phyloP scores from a whole-genome alignment of 2,888 invertebrate species.

The Netelia melanura region DNA sequence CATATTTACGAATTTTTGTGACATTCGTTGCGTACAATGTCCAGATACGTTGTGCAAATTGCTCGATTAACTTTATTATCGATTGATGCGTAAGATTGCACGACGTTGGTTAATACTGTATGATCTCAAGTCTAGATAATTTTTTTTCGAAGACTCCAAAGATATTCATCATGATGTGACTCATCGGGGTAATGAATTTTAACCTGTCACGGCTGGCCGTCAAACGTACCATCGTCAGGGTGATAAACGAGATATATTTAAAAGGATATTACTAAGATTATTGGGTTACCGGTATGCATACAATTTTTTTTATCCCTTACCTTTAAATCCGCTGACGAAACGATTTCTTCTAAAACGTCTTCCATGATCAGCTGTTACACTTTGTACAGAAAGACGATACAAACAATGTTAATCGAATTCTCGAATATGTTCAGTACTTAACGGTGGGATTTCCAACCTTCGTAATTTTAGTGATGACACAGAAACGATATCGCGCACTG shows the following conservation, averaged over 20 bases:
- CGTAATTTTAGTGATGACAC: neutral
- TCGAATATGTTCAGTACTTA: neutral
- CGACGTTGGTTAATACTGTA: neutral
- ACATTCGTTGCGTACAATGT: too few species aligned
- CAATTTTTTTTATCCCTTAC: slow-evolving; percentile 84
- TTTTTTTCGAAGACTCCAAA: neutral
- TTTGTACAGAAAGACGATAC: neutral
- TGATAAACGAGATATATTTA: neutral
- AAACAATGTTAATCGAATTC: neutral
- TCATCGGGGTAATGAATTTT: slow-evolving; percentile 20
- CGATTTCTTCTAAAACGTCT: slow-evolving; percentile 92
- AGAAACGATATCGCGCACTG: slow-evolving; percentile 37
- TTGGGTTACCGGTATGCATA: neutral
- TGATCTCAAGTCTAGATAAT: neutral
- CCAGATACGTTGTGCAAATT: too few species aligned
- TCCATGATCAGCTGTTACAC: slow-evolving; percentile 87
- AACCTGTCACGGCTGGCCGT: slow-evolving; percentile 18
- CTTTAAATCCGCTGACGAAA: slow-evolving; percentile 93
- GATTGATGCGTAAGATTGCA: neutral
- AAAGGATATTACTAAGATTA: slow-evolving; percentile 12
- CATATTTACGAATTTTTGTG: too few species aligned
- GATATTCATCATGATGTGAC: slow-evolving; percentile 21
- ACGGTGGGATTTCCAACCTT: neutral
- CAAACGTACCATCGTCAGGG: slow-evolving; percentile 16
- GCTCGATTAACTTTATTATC: too few species aligned